A percentile compares a stretch with the other conserved stretches of the same genome.
phyloP scores from a whole-genome alignment of 2,797 vertebrate species.

The Phaenicophaeus curvirostris region DNA sequence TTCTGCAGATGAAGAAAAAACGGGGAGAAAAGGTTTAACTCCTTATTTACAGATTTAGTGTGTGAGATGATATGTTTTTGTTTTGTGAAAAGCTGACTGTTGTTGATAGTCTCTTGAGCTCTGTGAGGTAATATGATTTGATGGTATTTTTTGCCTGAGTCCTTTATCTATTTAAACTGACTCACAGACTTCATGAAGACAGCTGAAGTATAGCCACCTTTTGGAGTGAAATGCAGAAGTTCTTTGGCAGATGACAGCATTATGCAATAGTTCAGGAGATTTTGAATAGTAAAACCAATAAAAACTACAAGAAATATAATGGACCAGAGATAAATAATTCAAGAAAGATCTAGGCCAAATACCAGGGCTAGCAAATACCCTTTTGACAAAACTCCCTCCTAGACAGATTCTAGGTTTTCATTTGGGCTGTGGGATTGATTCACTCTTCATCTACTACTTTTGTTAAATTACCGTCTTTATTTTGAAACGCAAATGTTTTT shows the following conservation, averaged over 20 bases:
- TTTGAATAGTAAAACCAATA: not conserved
- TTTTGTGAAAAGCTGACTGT: conserved; percentile 1
- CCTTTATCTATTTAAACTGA: not conserved
- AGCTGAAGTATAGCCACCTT: not conserved
- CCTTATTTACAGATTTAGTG: not conserved
- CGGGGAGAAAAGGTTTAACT: not conserved
- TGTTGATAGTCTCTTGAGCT: not conserved
- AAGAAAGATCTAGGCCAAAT: not conserved
- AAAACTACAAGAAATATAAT: conserved; percentile 6
- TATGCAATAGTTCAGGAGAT: not conserved
- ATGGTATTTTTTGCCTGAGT: conserved; percentile 29
- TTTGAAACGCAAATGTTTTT: not conserved
- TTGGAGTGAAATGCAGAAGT: not conserved
- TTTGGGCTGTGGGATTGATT: not conserved
- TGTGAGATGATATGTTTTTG: not conserved
- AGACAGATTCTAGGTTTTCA: not conserved
- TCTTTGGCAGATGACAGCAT: not conserved
- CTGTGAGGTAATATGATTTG: not conserved
- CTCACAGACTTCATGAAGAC: not conserved
- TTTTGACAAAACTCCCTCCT: not conserved
- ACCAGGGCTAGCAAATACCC: not conserved
- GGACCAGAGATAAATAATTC: not conserved
- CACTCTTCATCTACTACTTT: not conserved
- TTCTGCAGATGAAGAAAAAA: conserved; percentile 24
- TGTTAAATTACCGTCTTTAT: not conserved